These are phyloP conservation scores for Zaprionus africanus DNA, from an alignment of 1,140 invertebrate species.

Conservation along the genomic window DNA sequence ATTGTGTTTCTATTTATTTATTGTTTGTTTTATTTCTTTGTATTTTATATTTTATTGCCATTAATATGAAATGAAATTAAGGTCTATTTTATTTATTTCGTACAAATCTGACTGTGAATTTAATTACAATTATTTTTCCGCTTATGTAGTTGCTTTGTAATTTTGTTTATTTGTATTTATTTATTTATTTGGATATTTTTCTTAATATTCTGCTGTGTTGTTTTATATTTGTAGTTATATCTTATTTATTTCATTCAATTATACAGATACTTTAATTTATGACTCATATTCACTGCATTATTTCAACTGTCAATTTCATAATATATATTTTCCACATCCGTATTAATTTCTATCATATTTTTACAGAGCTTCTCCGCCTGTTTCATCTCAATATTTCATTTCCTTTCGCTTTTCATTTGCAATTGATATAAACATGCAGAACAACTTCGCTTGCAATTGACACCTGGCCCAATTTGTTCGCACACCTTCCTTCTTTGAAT, in stretches of 20 bases:
- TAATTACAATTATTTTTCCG: too few relatives aligned
- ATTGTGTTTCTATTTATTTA: not conserved
- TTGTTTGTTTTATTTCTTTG: not conserved
- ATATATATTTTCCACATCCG: not conserved
- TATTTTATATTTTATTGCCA: too few relatives aligned
- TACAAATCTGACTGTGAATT: too few relatives aligned
- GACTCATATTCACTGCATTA: too few relatives aligned
- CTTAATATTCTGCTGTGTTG: not conserved
- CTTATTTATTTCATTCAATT: not conserved
- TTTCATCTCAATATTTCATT: not conserved
- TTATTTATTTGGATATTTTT: not conserved
- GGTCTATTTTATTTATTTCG: too few relatives aligned
- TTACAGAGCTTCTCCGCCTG: not conserved
- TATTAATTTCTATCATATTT: not conserved
- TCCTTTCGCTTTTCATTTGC: not conserved
- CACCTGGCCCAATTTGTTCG: constrained; percentile 21
- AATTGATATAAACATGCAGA: constrained; percentile 17
- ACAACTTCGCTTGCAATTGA: not conserved
- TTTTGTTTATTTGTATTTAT: not conserved
- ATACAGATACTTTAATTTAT: too few relatives aligned
- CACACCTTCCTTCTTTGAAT: constrained; percentile 19
- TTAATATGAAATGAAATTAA: too few relatives aligned
- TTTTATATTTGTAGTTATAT: not conserved
- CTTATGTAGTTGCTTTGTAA: too few relatives aligned
- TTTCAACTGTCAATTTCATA: too few relatives aligned